Evolutionary conservation across 2,888 invertebrate species (phyloP).

Genomic region (Tachina fera): DNA sequence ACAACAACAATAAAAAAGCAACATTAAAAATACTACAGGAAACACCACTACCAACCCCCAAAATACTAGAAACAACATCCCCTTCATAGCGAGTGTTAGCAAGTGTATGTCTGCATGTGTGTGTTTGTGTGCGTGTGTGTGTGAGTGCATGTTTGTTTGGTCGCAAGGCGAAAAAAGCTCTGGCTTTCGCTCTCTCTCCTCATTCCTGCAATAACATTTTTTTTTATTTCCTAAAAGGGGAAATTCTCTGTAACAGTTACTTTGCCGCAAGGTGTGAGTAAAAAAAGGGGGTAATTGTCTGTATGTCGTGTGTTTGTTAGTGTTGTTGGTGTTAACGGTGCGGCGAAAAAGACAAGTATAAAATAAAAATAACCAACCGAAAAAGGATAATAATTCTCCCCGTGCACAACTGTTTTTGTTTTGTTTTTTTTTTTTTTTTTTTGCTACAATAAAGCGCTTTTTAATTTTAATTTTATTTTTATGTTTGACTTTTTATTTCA

Average conservation of each 20-base stretch:
- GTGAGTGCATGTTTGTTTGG: conserved; percentile 22
- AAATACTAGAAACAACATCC: conserved; percentile 72
- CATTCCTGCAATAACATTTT: background rate
- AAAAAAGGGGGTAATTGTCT: conserved; percentile 46
- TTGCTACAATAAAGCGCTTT: conserved; percentile 56
- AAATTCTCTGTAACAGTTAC: conserved; percentile 59
- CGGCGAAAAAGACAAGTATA: conserved; percentile 71
- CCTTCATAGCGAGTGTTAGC: conserved; percentile 68
- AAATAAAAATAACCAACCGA: conserved; percentile 76
- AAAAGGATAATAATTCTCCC: conserved; percentile 76
- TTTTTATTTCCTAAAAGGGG: conserved; percentile 53
- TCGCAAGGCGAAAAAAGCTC: conserved; percentile 64
- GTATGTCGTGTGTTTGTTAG: conserved; percentile 17
- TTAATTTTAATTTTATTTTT: conserved; percentile 72
- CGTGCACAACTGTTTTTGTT: conserved; percentile 49
- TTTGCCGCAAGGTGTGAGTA: conserved; percentile 26
- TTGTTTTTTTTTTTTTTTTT: too few species aligned
- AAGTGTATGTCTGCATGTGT: background rate
- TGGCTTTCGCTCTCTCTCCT: conserved; percentile 48
- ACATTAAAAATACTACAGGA: conserved; percentile 27
- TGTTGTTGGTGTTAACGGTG: conserved; percentile 57
- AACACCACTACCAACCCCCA: conserved; percentile 62
- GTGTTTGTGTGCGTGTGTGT: background rate
- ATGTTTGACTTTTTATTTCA: conserved; percentile 66
- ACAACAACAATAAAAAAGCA: conserved; percentile 51